Evolutionary conservation across 2,797 vertebrate genomes (phyloP).

Genomic region (Heteromormyrus szaboi): DNA sequence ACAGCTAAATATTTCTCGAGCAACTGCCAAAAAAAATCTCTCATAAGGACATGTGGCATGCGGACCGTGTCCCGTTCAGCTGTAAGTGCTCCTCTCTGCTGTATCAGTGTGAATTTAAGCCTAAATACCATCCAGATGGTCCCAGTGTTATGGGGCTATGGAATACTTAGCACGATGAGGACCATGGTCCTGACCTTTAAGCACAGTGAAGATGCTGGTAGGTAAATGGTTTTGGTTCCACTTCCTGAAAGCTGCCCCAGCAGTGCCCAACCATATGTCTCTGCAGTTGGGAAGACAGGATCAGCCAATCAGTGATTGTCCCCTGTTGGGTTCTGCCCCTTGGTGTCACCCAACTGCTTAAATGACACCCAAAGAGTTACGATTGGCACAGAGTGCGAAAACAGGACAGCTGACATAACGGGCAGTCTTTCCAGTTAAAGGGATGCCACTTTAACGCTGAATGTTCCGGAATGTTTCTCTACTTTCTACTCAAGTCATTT

Average conservation of each 20-base stretch:
- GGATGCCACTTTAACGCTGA: neutral
- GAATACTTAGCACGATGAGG: neutral
- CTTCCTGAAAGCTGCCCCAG: neutral
- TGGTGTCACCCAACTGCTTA: neutral
- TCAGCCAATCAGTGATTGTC: neutral
- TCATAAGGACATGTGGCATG: constrained; percentile 11
- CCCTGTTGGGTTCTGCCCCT: neutral
- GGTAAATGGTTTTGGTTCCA: neutral
- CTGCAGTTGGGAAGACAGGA: neutral
- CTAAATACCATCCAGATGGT: neutral
- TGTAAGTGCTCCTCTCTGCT: constrained; percentile 4
- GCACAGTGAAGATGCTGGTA: neutral
- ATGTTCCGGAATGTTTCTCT: neutral
- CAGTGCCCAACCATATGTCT: neutral
- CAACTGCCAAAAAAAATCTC: constrained; percentile 19
- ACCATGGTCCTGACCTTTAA: neutral
- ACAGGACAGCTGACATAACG: neutral
- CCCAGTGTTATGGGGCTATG: neutral
- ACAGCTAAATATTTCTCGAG: neutral
- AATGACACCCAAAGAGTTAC: neutral
- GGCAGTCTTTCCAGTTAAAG: neutral
- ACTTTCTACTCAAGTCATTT: neutral
- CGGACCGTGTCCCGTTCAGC: neutral
- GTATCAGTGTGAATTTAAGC: neutral
- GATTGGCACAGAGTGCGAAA: neutral